Base-by-base conservation (phyloP, 2,113 vertebrate genomes). In the Trichomycterus rosablanca region DNA sequence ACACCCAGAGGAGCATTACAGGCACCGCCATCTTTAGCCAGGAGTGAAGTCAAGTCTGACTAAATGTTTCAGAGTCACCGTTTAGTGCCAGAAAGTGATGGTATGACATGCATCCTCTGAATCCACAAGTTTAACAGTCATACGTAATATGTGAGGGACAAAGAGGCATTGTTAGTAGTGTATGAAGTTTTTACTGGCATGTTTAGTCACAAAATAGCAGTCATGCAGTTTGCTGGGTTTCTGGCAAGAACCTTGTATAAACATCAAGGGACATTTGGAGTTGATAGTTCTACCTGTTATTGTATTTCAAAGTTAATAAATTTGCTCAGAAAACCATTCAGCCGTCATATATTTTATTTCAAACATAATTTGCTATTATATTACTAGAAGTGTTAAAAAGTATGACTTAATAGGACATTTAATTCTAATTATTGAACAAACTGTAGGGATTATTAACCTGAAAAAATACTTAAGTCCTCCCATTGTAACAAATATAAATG, bases 1-100 rank as follows among this genome's bases (percentile, higher is more conserved):
- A 68, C 59, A 59, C 73, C 65, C 73, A 58, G 40, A 72, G 61
- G 61, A 62, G 48, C 42, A 60, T 69, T 69, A 58, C 49, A 67
- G 48, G 8, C 26, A 66, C 57, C 42, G 46, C 44, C 67, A 49
- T 50, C 52, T 58, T 68, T 45, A 63, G 61, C 65, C 60, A 67
- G 48, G 35, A 63, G 56, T 57, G 20, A 60, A 59, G 34, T 61
- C 66, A 65, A 71, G 51, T 26, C 52, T 62, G 48, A 44, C 35
- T 54, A 23, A 23, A 42, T 26, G 34, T 44, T 63, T 63, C n/a
- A 63, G 54, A 48, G 59, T 34, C 50, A 45, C 18, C 18, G 35
- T 43, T 3, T 3, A 1, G 15, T 49, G 46, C 70, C 70, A 72
- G 42, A 68, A 39, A 40, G 32, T 52, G 63, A 67, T 67, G 64